Conservation (phyloP, 2,797 vertebrate species). For the Hippoglossus hippoglossus region DNA sequence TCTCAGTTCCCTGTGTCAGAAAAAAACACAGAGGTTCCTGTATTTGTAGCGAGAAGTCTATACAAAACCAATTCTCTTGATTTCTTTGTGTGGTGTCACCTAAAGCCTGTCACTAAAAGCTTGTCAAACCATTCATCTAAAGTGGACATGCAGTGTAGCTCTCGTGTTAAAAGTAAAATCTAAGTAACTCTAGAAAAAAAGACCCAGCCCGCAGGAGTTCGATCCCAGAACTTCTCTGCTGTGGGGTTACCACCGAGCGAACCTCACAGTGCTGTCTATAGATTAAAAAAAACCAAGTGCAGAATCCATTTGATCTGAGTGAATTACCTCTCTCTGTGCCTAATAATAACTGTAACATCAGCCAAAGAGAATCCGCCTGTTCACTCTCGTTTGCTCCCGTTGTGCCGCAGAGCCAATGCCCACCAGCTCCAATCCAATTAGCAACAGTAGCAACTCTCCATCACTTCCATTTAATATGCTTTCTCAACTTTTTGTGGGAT, state of each 20-base stretch:
- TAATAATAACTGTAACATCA: constrained; percentile 60
- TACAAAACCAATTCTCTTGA: too few relatives aligned
- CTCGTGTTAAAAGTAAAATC: neutral
- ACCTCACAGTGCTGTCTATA: constrained; percentile 21
- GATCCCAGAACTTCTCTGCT: neutral
- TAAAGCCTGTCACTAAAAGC: too few relatives aligned
- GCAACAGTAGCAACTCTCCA: constrained; percentile 53
- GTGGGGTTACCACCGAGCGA: neutral
- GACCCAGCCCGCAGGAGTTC: neutral
- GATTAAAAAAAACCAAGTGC: constrained; percentile 27
- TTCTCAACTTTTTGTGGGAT: constrained; percentile 69
- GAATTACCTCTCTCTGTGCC: constrained; percentile 52
- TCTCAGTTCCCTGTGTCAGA: too few relatives aligned
- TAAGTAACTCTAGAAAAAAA: neutral
- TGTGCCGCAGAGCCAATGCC: constrained; percentile 48
- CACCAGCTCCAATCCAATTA: constrained; percentile 69
- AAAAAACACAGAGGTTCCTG: too few relatives aligned
- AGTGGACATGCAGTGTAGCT: too few relatives aligned
- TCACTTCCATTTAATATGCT: constrained; percentile 67
- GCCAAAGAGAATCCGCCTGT: constrained; percentile 50
- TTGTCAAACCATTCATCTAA: neutral
- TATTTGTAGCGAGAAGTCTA: too few relatives aligned
- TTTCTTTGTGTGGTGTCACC: too few relatives aligned
- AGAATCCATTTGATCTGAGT: constrained; percentile 55
- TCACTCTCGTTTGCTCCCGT: constrained; percentile 46